Base-by-base conservation (phyloP, 2,113 vertebrate genomes). In the Chionodraco myersi region DNA sequence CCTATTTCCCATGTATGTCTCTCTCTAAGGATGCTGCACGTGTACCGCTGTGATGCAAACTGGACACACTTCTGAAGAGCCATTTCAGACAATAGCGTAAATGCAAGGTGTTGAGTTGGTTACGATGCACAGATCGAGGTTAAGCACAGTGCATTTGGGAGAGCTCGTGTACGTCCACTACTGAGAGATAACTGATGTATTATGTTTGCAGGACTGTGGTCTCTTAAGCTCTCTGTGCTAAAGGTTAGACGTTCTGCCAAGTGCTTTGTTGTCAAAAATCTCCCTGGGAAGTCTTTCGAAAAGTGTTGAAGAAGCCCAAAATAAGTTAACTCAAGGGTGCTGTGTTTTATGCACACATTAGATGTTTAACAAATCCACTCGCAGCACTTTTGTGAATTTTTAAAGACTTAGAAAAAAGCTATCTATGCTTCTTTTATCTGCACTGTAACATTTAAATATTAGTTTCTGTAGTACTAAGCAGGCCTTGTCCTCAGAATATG, bases 51-150 rank as follows among this genome's bases (percentile, higher is more conserved):
- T 36, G 36, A 36, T 36, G 36, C 36, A 36, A 36, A 36, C 34
- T 52, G 0, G 26, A 21, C 8, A 30, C 41, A 4, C 34, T 13
- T 44, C 44, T 60, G 59, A 6, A 70, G 44, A 5, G 74, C 49
- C 8, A 13, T 13, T 41, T 41, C 7, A 41, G 59, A 51, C 18
- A 73, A 48, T 0, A 2, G 34, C 11, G 3, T 52, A 68, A 79
- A 56, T 73, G 75, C 41, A 23, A 12, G 36, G 63, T 53, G 63
- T 53, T 56, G 72, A 51, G 79, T 18, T 64, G 59, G 23, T 62
- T 56, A 16, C 36, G 63, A 10, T 36, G 16, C 53, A 11, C 23
- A 75, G 44, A 44, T 14, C 13, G 47, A 54, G 56, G 54, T 78
- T 69, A 77, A 77, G 67, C 10, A 23, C 44, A 47, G 49, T 58